phyloP scores from a whole-genome alignment of 2,113 vertebrate genomes.

The Proteles cristata region DNA sequence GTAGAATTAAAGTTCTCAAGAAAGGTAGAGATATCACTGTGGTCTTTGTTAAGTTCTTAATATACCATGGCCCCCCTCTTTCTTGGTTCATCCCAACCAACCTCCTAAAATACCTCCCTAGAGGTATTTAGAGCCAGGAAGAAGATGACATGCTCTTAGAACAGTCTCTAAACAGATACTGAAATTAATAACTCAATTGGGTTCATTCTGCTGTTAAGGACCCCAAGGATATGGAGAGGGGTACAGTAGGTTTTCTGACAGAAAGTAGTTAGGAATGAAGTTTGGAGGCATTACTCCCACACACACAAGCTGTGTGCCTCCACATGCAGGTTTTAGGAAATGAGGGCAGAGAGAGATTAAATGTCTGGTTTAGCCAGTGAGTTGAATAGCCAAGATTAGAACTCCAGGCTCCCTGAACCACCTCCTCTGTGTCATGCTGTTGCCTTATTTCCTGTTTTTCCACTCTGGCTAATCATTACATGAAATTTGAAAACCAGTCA shows the following conservation, averaged over 20 bases:
- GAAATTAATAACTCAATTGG: not conserved
- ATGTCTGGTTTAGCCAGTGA: not conserved
- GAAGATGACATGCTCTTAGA: not conserved
- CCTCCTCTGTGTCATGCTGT: not conserved
- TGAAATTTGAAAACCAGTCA: conserved; percentile 33
- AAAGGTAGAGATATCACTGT: not conserved
- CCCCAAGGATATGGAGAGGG: too few relatives aligned
- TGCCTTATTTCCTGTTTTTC: conserved; percentile 57
- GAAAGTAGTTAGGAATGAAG: not conserved
- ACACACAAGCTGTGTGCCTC: not conserved
- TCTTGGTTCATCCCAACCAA: not conserved
- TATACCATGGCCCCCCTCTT: not conserved
- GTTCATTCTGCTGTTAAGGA: not conserved
- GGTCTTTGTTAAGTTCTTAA: not conserved
- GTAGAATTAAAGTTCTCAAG: not conserved
- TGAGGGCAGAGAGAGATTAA: not conserved
- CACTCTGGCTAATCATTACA: not conserved
- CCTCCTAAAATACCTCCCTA: not conserved
- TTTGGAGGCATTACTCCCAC: not conserved
- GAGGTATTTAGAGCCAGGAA: not conserved
- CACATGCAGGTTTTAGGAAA: not conserved
- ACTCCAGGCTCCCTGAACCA: not conserved
- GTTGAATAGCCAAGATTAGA: not conserved
- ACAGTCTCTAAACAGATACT: not conserved
- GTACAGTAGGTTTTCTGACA: not conserved